These are phyloP conservation scores for Vanessa tameamea DNA, from an alignment of 1,140 invertebrate species.

Conservation along the genomic window DNA sequence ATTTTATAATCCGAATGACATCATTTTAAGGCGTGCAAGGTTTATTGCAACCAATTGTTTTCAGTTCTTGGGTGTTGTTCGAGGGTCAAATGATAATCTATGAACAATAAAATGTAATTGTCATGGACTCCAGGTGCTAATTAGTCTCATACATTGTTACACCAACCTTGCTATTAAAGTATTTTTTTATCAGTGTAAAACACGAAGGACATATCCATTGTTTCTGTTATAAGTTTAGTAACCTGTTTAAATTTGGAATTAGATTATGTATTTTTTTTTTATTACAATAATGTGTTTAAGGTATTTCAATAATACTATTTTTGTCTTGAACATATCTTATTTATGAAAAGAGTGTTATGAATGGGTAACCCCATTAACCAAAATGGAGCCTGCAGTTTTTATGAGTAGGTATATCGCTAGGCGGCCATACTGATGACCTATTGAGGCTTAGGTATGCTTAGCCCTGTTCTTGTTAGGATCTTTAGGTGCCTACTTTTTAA, in stretches of 20 bases:
- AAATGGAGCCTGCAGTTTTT: no score
- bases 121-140: constrained; percentile 47
- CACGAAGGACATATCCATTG: constrained; percentile 13
- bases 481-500: no score
- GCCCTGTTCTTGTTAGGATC: no score
- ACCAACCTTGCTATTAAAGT: constrained; percentile 42
- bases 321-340: no score
- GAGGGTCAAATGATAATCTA: constrained; percentile 42
- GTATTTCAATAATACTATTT: no score
- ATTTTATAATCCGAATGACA: constrained; percentile 10
- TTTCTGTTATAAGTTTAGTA: not conserved
- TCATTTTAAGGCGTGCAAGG: constrained; percentile 37
- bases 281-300: not conserved
- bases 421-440: no score
- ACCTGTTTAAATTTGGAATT: not conserved
- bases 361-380: no score
- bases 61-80: constrained; percentile 29
- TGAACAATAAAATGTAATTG: constrained; percentile 48
- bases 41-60: constrained; percentile 41
- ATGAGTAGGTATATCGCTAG: no score
- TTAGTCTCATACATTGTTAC: constrained; percentile 53
- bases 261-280: not conserved
- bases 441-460: no score
- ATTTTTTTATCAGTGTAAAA: constrained; percentile 17
- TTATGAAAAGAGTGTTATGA: no score